phyloP scores from a whole-genome alignment of 1,140 invertebrate genomes.

The Scaptomyza montana region DNA sequence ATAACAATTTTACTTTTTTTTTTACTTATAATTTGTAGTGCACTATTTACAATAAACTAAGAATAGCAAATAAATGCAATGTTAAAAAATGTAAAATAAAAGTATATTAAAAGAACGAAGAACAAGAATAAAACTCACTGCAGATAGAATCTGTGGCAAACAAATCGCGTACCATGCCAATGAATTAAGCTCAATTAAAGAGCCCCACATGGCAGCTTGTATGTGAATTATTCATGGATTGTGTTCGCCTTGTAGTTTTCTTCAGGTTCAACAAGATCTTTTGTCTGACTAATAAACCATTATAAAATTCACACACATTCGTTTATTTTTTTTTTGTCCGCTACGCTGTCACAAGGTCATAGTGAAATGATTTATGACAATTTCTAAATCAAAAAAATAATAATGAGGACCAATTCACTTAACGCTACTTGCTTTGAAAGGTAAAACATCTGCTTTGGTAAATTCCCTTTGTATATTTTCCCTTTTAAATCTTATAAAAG shows the following conservation, averaged over 20 bases:
- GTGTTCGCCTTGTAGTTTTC: constrained; percentile 14
- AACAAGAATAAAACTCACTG: constrained; percentile 23
- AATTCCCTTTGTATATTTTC: constrained; percentile 2
- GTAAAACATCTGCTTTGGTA: constrained; percentile 26
- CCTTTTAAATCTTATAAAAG: no score
- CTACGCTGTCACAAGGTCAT: constrained; percentile 49
- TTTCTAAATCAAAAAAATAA: constrained; percentile 51
- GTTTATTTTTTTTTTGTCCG: neutral
- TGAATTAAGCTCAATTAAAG: constrained; percentile 76
- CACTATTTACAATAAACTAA: neutral
- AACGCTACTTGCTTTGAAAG: neutral
- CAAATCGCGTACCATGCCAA: constrained; percentile 73
- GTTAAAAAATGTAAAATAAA: constrained; percentile 17
- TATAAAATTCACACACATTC: constrained; percentile 16
- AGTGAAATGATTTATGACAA: constrained; percentile 66
- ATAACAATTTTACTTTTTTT: no score
- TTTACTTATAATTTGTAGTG: constrained; percentile 15
- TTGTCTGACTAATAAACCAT: constrained; percentile 39
- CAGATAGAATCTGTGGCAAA: constrained; percentile 38
- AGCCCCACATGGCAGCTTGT: constrained; percentile 8
- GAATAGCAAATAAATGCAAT: constrained; percentile 20
- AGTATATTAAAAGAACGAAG: constrained; percentile 13
- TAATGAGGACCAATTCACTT: constrained; percentile 18
- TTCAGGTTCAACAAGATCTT: constrained; percentile 34
- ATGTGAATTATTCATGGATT: constrained; percentile 40